These are phyloP conservation scores for Chlorospingus flavigularis DNA, from an alignment of 2,797 vertebrate species.

Conservation along the genomic window DNA sequence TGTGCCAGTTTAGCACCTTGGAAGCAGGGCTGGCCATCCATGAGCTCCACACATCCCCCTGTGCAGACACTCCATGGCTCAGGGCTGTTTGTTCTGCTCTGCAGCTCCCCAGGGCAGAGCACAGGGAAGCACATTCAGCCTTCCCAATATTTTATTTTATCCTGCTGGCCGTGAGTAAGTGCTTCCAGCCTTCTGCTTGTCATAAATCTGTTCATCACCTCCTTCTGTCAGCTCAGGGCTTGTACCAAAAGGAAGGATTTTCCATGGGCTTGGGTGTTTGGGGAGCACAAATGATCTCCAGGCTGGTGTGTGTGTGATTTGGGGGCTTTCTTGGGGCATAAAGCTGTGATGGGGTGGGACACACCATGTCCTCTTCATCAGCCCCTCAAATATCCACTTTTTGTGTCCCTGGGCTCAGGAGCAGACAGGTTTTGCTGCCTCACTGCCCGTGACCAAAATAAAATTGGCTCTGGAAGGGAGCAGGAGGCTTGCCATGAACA, in stretches of 20 bases:
- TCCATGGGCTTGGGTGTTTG: background rate
- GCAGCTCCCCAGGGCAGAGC: background rate
- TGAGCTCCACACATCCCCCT: fast-evolving
- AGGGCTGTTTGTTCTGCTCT: background rate
- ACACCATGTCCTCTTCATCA: background rate
- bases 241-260: background rate
- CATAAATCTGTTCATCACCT: background rate
- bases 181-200: conserved; percentile 25
- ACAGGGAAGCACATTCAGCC: background rate
- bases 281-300: background rate
- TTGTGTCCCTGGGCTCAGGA: background rate
- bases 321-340: background rate
- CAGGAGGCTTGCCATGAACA: background rate
- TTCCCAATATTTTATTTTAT: conserved; percentile 24
- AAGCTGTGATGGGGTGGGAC: background rate
- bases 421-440: background rate
- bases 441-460: background rate
- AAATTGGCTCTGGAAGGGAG: background rate
- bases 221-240: background rate
- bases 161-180: background rate
- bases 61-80: background rate
- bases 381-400: background rate
- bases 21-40: background rate
- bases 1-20: background rate
- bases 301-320: fast-evolving